Conservation (phyloP, 2,113 vertebrate genomes). For the Microcebus lehilahytsara region DNA sequence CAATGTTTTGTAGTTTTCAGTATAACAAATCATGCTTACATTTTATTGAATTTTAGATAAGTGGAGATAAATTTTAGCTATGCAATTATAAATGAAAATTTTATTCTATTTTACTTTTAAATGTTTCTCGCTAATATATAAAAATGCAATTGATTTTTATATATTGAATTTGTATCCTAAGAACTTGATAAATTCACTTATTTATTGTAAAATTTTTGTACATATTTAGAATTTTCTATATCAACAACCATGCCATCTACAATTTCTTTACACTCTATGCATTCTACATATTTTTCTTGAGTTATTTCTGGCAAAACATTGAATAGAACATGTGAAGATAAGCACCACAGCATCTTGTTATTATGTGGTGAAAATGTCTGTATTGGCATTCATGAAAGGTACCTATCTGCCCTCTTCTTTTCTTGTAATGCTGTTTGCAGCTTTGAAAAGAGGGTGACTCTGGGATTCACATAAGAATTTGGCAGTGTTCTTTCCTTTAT, state of each 20-base stretch:
- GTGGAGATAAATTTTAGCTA: background rate
- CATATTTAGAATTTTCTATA: background rate
- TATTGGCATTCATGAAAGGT: background rate
- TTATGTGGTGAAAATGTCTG: background rate
- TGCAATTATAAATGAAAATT: background rate
- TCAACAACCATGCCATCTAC: background rate
- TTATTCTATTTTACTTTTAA: background rate
- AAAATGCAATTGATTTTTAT: background rate
- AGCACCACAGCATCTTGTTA: background rate
- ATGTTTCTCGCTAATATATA: background rate
- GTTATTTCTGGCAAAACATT: background rate
- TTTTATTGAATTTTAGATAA: background rate
- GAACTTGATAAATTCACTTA: background rate
- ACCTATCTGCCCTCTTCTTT: background rate
- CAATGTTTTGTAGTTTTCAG: background rate
- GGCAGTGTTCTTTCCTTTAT: background rate
- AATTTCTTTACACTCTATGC: background rate
- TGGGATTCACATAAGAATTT: background rate
- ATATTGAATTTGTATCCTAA: background rate
- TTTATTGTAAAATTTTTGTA: background rate
- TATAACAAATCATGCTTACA: background rate
- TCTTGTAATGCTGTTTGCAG: background rate
- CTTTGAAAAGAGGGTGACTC: background rate
- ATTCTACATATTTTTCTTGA: background rate
- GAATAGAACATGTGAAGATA: background rate